Conservation (phyloP, 2,797 vertebrate genomes). For the Tamandua tetradactyla region DNA sequence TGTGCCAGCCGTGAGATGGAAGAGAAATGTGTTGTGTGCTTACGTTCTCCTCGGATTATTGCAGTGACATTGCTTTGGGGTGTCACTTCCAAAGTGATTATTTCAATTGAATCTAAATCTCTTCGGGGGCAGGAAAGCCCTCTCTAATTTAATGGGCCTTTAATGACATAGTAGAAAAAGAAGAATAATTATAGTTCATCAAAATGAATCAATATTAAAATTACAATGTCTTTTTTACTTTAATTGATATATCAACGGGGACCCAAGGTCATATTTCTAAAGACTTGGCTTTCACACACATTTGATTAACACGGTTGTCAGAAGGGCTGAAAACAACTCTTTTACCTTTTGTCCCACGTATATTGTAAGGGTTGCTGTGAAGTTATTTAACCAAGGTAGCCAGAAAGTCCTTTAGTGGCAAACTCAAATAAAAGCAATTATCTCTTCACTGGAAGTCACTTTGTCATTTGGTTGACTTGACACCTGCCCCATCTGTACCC, state of each 20-base stretch:
- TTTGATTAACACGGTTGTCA: background rate
- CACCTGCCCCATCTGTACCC: background rate
- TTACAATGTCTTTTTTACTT: constrained; percentile 49
- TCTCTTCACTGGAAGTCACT: background rate
- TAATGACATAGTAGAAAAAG: background rate
- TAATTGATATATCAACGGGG: constrained; percentile 44
- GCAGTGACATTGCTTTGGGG: constrained; percentile 30
- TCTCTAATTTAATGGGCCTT: constrained; percentile 51
- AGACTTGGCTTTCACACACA: constrained; percentile 29
- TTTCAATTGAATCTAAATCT: constrained; percentile 63
- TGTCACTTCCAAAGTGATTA: constrained; percentile 64
- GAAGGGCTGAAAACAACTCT: background rate
- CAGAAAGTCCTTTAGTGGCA: background rate
- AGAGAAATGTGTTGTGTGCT: constrained; percentile 26
- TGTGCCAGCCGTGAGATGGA: constrained; percentile 65
- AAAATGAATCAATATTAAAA: constrained; percentile 66
- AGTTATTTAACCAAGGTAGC: background rate
- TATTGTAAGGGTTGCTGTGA: background rate
- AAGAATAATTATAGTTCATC: constrained; percentile 59
- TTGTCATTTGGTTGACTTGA: background rate
- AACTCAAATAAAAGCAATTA: background rate
- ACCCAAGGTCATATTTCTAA: constrained; percentile 42
- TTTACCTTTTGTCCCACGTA: background rate
- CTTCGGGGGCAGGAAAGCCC: background rate
- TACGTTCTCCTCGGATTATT: constrained; percentile 49